phyloP scores from a whole-genome alignment of 2,113 vertebrate species.

The Guaruba guarouba region DNA sequence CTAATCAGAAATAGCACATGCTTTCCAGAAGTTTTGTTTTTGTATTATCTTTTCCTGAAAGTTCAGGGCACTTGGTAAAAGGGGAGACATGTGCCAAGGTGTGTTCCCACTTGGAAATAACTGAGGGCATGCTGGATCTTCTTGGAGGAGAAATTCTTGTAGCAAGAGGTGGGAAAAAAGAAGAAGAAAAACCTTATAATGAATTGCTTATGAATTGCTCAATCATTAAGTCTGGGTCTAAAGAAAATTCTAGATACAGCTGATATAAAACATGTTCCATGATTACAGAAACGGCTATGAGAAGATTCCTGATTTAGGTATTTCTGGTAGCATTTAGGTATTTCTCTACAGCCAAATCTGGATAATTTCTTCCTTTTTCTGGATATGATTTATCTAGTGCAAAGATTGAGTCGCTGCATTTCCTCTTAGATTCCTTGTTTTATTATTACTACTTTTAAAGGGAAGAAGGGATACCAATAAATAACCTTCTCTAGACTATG shows the following conservation, averaged over 20 bases:
- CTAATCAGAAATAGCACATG: background rate
- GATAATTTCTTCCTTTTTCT: background rate
- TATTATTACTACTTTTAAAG: background rate
- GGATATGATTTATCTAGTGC: background rate
- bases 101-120: background rate
- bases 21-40: slow-evolving; percentile 15
- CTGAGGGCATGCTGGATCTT: background rate
- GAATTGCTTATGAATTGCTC: background rate
- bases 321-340: background rate
- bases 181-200: background rate
- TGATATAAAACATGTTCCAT: background rate
- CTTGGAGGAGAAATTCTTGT: background rate
- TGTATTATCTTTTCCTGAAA: background rate
- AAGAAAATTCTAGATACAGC: background rate
- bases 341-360: background rate
- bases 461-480: background rate
- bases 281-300: background rate
- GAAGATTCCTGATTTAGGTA: background rate
- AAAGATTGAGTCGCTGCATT: background rate
- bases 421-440: background rate
- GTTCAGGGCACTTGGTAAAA: background rate
- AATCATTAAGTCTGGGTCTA: background rate
- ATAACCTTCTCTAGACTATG: background rate
- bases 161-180: background rate
- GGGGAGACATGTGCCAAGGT: background rate